phyloP scores from a whole-genome alignment of 2,797 vertebrate species.

The Silurus aristotelis region DNA sequence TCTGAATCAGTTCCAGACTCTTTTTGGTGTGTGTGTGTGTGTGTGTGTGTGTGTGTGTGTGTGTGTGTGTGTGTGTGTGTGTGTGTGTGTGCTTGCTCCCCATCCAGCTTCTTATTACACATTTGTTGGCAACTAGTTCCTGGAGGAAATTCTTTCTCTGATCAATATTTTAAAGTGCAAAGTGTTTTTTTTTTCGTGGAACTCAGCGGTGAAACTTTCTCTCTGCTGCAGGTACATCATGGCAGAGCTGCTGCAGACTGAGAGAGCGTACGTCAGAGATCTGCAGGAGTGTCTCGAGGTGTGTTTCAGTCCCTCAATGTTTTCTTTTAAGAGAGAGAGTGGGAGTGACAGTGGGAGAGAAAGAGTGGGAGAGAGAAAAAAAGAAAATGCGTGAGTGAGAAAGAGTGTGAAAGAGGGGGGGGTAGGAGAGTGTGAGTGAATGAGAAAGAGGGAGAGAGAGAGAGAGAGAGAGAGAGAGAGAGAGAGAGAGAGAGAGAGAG shows the following conservation, averaged over 20 bases:
- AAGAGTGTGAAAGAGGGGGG: too few species aligned
- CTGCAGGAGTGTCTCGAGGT: slow-evolving; percentile 96
- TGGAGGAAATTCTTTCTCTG: background rate
- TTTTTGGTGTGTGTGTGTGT: too few species aligned
- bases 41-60: too few species aligned
- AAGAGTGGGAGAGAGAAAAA: too few species aligned
- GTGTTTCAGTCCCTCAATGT: too few species aligned
- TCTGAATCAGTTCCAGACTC: background rate
- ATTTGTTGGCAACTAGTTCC: background rate
- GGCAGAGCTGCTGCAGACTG: slow-evolving; percentile 96
- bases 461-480: too few species aligned
- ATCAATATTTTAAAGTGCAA: slow-evolving; percentile 27
- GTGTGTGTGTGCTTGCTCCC: background rate
- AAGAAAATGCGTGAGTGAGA: too few species aligned
- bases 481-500: too few species aligned
- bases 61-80: too few species aligned
- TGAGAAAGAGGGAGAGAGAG: too few species aligned
- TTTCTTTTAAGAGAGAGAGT: background rate
- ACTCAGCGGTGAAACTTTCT: background rate
- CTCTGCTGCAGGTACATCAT: slow-evolving; percentile 80
- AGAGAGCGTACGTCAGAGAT: slow-evolving; percentile 93
- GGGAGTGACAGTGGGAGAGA: too few species aligned
- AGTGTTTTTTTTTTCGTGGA: background rate
- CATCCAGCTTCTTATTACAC: background rate
- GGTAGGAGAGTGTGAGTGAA: too few species aligned